Evolutionary conservation across 2,113 vertebrate species (phyloP).

Genomic region (Tyto alba): DNA sequence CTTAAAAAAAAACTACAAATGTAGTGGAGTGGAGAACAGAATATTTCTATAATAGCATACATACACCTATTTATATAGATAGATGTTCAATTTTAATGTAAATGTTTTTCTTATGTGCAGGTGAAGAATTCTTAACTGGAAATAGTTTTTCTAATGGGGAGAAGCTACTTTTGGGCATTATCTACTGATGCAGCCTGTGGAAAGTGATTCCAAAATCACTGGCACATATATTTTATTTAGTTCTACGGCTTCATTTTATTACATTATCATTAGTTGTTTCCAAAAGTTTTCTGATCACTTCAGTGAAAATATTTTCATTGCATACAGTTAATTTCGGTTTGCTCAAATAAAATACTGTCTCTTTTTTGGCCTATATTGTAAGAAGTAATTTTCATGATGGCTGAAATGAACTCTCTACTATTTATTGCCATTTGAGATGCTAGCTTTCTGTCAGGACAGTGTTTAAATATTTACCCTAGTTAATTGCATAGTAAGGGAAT

Average conservation of each 20-base stretch:
- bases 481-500: neutral
- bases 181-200: neutral
- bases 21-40: neutral
- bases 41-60: neutral
- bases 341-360: neutral
- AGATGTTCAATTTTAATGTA: neutral
- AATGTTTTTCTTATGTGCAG: neutral
- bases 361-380: neutral
- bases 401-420: neutral
- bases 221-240: neutral
- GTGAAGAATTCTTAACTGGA: neutral
- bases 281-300: neutral
- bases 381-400: neutral
- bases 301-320: neutral
- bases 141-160: neutral
- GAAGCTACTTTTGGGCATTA: neutral
- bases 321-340: neutral
- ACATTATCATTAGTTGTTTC: neutral
- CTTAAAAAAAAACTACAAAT: slow-evolving; percentile 37
- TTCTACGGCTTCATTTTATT: neutral
- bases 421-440: neutral
- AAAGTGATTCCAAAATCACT: neutral
- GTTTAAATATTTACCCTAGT: neutral
- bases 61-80: neutral
- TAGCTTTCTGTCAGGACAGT: neutral